Base-by-base conservation (phyloP, 2,797 vertebrate species). In the Poecilia velifera region DNA sequence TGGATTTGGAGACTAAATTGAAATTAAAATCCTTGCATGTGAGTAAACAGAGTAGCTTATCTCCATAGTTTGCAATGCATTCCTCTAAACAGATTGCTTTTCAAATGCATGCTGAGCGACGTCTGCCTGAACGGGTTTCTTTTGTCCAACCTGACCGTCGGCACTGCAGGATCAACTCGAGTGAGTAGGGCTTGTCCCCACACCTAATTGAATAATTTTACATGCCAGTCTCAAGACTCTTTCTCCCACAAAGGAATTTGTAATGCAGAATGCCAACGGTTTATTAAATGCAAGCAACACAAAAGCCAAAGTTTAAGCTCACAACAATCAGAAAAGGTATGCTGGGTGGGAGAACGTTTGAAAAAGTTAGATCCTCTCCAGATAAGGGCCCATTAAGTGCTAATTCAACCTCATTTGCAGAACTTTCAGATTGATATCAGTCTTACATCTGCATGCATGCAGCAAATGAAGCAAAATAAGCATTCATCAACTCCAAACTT, bases 361-460 rank as follows among this genome's bases (percentile, higher is more conserved):
- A 81, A 80, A 84, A 78, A 79, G 73, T 80, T 84, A 88, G 95
- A 95, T 93, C 77, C 78, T 87, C 5, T 20, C 41, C 79, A 84
- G 94, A 95, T 94, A 93, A 93, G 82, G 84, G 73, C 78, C 87
- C 89, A 94, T 95, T 95, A 95, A 91, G 94, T 94, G 91, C 87
- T 91, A 95, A 95, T 94, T 92, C 80, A 70, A 88, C 80, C 86
- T 81, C 82, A 90, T 95, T 94, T 91, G 77, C 86, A 86, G 83
- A 80, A 81, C 90, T 86, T 91, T 86, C 75, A 93, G 94, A 95
- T 96, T 22, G 10, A 71, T 84, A 94, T 94, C 93, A 78, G 20
- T 71, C 47, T 71, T 81, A 89, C 80, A 84, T 91, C 74, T 86
- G 82, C 22, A 8, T 79, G 45, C 59, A 71, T 84, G 74, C 77